Base-by-base conservation (phyloP, 2,113 vertebrate genomes). In the Leucopsar rothschildi region DNA sequence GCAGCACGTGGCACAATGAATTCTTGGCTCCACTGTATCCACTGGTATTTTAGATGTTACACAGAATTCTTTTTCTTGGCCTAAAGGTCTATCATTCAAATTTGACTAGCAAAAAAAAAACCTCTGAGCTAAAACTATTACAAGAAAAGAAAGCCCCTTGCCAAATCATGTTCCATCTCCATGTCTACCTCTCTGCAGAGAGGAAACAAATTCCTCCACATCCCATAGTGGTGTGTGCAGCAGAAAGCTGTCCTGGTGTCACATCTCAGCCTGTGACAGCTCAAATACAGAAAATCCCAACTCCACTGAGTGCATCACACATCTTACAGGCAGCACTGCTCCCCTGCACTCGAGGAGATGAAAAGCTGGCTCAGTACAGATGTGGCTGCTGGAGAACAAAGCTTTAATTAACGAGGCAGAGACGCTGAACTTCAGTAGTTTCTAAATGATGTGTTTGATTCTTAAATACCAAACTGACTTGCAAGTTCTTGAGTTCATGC, bases 401-500 rank as follows among this genome's bases (percentile, higher is more conserved):
- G 37, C n/a, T 59, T 60, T 95, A 80, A 90, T 90, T 89, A 92
- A 49, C 21, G 25, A 94, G 35, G 71, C 71, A 94, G 77, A 94
- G 59, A 92, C 12, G 29, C 60, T 40, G 53, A 92, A 91, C 61
- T 94, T 93, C 78, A 95, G 71, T 39, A 57, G 65, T 68, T 60
- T 69, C 80, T 70, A 86, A 93, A 89, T 35, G n/a, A 87, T 83
- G 63, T 68, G 55, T 72, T 89, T 95, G 87, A 84, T 85, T 91
- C 73, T 94, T 93, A 95, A 97, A 94, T 71, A 94, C 77, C 0
- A 2, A 92, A 93, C 82, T 80, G 72, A 90, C 94, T 96, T 82
- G 57, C 71, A 86, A 86, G 72, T 72, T 82, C 94, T 95, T 82
- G 87, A 94, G 88, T 76, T 95, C 65, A 86, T 47, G 39, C 50